These are phyloP conservation scores for Megathymus violae DNA, from an alignment of 1,140 invertebrate genomes.

Conservation along the genomic window DNA sequence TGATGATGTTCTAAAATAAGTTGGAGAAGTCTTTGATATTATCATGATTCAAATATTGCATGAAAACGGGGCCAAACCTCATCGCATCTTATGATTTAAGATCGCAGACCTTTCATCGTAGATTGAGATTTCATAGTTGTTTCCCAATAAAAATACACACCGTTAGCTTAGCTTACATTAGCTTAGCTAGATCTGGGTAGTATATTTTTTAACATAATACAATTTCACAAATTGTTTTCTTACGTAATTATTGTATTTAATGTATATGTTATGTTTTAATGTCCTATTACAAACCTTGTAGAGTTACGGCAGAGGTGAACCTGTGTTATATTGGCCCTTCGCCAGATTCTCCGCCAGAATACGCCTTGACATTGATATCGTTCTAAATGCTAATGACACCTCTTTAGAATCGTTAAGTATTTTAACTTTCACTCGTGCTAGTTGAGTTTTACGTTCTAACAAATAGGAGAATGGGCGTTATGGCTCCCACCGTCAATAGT, in stretches of 20 bases:
- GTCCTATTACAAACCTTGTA: not conserved
- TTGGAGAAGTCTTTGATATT: too few relatives aligned
- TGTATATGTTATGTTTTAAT: not conserved
- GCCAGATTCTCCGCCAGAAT: conserved; percentile 9
- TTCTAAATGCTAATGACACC: conserved; percentile 11
- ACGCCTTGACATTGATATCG: conserved; percentile 17
- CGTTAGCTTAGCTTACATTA: too few relatives aligned
- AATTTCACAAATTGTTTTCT: too few relatives aligned
- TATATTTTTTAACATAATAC: too few relatives aligned
- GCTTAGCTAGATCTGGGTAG: too few relatives aligned
- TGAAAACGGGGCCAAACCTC: too few relatives aligned
- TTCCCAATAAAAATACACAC: too few relatives aligned
- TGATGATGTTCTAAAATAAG: too few relatives aligned
- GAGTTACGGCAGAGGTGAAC: not conserved
- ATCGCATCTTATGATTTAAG: too few relatives aligned
- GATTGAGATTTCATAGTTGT: too few relatives aligned
- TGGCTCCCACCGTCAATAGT: not conserved
- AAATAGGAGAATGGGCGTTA: conserved; percentile 9
- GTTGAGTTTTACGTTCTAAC: conserved; percentile 9
- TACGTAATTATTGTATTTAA: not conserved
- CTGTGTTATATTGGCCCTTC: conserved; percentile 2
- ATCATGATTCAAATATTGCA: too few relatives aligned
- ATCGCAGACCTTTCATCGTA: too few relatives aligned
- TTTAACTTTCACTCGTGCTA: conserved; percentile 10
- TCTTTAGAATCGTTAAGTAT: conserved; percentile 11